Evolutionary conservation across 2,888 invertebrate genomes (phyloP), one percentile per base, ranked within the genome.

Genomic region (Clusia tigrina): DNA sequence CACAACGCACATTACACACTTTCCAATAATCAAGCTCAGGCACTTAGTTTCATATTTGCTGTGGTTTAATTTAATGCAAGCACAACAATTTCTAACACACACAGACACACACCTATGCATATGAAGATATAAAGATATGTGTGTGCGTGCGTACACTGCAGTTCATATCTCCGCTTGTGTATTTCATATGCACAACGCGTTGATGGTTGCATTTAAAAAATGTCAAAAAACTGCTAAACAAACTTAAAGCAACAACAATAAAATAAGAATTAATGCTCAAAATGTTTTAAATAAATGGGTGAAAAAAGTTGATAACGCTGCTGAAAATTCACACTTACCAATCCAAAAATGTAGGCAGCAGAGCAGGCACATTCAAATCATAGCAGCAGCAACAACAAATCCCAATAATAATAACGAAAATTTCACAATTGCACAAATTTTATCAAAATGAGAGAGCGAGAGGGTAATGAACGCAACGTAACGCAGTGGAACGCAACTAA

Each of bases 261-360:
- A n/a, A n/a, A n/a, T n/a, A n/a, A n/a, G n/a, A n/a, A 48, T 20
- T 48, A 48, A 48, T 48, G 48, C 15, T 18, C 18, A n/a, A 42
- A 42, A 42, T 3, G n/a, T n/a, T 15, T 15, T n/a, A 42, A 3
- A 22, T 9, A 48, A 48, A 48, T 48, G 48, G 48, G 48, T 48
- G 48, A 57, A 57, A 23, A 57, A 23, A 18, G 20, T 60, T 54
- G 60, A 24, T 42, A 9, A 38, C 46, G 59, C 52, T 53, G 42
- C 59, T 42, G n/a, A 48, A 53, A 58, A 60, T 58, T 58, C 20
- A 48, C 20, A 48, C 48, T 48, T 48, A 48, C 48, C 48, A 22
- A 5, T 48, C 20, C 48, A 48, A 3, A 48, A 48, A 20, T 20
- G 22, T 20, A 48, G 22, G n/a, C 9, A 15, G 42, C 9, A n/a